phyloP scores from a whole-genome alignment of 2,888 invertebrate genomes.

The Camptogramma bilineatum region DNA sequence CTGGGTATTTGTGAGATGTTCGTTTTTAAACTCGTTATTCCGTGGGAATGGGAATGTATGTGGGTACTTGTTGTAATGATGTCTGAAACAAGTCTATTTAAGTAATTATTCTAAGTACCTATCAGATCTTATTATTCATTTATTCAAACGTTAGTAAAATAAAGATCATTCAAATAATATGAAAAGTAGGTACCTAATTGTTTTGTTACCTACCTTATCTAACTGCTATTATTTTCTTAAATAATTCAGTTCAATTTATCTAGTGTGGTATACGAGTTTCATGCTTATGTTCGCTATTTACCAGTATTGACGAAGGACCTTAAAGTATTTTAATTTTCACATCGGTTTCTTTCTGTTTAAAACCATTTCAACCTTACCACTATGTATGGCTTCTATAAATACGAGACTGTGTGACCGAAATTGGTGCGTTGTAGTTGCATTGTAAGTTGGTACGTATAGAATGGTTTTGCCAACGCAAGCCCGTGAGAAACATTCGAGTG shows the following conservation, averaged over 20 bases:
- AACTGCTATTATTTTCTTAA: not conserved
- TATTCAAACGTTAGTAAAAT: not conserved
- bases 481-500: conserved; percentile 84
- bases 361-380: conserved; percentile 30
- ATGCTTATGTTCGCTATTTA: not conserved
- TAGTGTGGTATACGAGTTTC: not conserved
- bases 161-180: too few species aligned
- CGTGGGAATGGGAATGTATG: conserved; percentile 71
- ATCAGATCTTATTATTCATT: too few species aligned
- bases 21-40: conserved; percentile 53
- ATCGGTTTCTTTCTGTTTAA: conserved; percentile 17
- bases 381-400: conserved; percentile 17
- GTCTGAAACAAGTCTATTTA: conserved; percentile 16
- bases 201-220: too few species aligned
- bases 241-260: too few species aligned
- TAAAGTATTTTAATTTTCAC: not conserved
- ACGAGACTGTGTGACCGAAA: conserved; percentile 37
- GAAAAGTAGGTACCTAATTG: not conserved
- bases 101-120: not conserved
- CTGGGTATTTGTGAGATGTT: conserved; percentile 56
- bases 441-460: conserved; percentile 54
- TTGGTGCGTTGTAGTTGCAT: conserved; percentile 49
- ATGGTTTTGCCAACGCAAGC: conserved; percentile 81
- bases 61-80: conserved; percentile 20
- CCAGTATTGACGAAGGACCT: not conserved